Evolutionary conservation across 1,140 invertebrate genomes (phyloP).

Genomic region (Eriosoma lanigerum): DNA sequence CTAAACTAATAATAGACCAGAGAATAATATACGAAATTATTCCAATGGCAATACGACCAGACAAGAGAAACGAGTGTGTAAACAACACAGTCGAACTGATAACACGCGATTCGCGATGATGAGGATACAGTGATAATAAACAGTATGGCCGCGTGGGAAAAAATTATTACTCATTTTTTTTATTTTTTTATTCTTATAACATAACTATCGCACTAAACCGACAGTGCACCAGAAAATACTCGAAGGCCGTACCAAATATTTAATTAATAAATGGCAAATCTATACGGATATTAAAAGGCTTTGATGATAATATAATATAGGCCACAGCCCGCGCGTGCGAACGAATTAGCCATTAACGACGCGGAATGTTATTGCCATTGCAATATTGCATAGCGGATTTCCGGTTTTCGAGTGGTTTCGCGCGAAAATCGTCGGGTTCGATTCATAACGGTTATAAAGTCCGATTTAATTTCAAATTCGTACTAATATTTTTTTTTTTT

Average conservation of each 20-base stretch:
- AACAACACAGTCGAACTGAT: background rate
- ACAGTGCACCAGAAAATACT: no score
- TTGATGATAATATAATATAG: no score
- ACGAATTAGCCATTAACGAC: background rate
- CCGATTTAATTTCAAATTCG: no score
- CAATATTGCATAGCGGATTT: background rate
- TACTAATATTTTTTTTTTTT: background rate
- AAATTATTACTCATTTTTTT: no score
- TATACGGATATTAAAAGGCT: no score
- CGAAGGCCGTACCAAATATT: no score
- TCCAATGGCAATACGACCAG: background rate
- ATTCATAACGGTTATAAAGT: slow-evolving; percentile 22
- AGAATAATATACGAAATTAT: no score
- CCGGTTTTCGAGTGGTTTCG: slow-evolving; percentile 4
- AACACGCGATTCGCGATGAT: background rate
- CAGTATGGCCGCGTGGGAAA: background rate
- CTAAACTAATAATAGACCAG: background rate
- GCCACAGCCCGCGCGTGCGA: background rate
- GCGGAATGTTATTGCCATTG: background rate
- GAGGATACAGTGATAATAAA: background rate
- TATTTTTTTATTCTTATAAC: no score
- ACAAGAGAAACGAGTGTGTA: no score
- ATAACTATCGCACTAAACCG: no score
- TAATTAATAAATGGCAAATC: no score
- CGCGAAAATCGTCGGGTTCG: background rate